A percentile compares a stretch with the other conserved stretches of the same genome.
phyloP scores from a whole-genome alignment of 2,888 invertebrate genomes.

The Cosmopolites sordidus region DNA sequence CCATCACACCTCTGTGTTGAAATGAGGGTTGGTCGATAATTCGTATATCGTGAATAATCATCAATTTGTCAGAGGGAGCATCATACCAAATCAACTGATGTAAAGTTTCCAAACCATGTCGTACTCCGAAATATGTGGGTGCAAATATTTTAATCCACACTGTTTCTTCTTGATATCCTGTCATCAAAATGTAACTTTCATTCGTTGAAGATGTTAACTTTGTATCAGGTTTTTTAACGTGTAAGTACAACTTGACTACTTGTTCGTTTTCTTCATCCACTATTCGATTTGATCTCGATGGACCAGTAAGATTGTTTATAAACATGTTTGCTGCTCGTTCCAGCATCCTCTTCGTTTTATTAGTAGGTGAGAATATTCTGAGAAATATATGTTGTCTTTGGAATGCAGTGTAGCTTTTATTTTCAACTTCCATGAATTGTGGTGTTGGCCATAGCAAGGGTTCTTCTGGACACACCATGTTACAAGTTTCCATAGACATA shows the following conservation, averaged over 20 bases:
- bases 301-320: slow-evolving; percentile 33
- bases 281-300: slow-evolving; percentile 10
- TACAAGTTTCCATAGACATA: slow-evolving; percentile 62
- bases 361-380: slow-evolving; percentile 39
- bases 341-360: slow-evolving; percentile 47
- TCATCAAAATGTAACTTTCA: slow-evolving; percentile 57
- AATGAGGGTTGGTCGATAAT: slow-evolving; percentile 73
- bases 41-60: slow-evolving; percentile 58
- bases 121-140: slow-evolving; percentile 66
- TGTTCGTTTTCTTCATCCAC: slow-evolving; percentile 15
- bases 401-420: slow-evolving; percentile 57
- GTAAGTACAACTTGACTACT: slow-evolving; percentile 26
- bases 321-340: slow-evolving; percentile 51
- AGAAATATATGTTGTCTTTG: slow-evolving; percentile 52
- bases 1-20: slow-evolving; percentile 74
- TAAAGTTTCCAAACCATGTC: slow-evolving; percentile 70
- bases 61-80: slow-evolving; percentile 55
- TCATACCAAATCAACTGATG: slow-evolving; percentile 74
- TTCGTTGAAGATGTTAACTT: slow-evolving; percentile 61
- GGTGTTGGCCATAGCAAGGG: slow-evolving; percentile 73
- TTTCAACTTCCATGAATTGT: slow-evolving; percentile 58
- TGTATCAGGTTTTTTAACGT: slow-evolving; percentile 46
- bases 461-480: slow-evolving; percentile 63
- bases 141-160: slow-evolving; percentile 55
- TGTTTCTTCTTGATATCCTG: slow-evolving; percentile 46